Evolutionary conservation across 2,113 vertebrate genomes (phyloP), one percentile per base, ranked within the genome.

Genomic region (Pyrgilauda ruficollis): DNA sequence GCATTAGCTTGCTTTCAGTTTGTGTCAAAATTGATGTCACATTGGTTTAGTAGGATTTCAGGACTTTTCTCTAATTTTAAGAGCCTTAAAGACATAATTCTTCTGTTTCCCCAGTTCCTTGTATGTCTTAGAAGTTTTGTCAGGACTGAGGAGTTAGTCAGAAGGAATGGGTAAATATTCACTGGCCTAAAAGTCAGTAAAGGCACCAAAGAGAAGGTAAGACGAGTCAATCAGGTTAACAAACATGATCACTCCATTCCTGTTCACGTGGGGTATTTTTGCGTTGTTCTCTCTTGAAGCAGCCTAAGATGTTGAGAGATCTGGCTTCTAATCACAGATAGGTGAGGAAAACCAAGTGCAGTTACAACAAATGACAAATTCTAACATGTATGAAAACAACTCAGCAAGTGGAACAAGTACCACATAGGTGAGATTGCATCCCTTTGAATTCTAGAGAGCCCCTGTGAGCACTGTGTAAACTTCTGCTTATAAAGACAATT

Each of bases 31-130:
- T 81, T 58, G 3, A 2, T 44, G 39, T 85, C 67, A 76, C 0
- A 0, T 66, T 90, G 68, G 26, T 84, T 96, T 91, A 93, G 90
- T 28, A 83, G 79, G 75, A 94, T 95, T 97, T 96, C 74, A n/a
- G 46, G 33, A 46, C 30, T 67, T 46, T 66, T 82, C 68, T 74
- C 37, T 61, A 20, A 74, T 49, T 74, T 87, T 95, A 95, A 87
- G 75, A 41, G 74, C 33, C 26, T 88, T 79, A 55, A 20, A 52
- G 82, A 63, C 50, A 58, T 70, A 62, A 56, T 85, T 85, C 33
- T 85, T 69, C 70, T 64, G 63, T 46, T 73, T 90, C 31, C n/a
- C 18, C 72, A 39, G 30, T 58, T 64, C n/a, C 58, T 50, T 26
- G 13, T 77, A 46, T 47, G 33, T 81, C 53, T 76, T 43, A 49